These are phyloP conservation scores for Caenorhabditis tropicalis DNA, from an alignment of 1,140 invertebrate species.

Conservation along the genomic window DNA sequence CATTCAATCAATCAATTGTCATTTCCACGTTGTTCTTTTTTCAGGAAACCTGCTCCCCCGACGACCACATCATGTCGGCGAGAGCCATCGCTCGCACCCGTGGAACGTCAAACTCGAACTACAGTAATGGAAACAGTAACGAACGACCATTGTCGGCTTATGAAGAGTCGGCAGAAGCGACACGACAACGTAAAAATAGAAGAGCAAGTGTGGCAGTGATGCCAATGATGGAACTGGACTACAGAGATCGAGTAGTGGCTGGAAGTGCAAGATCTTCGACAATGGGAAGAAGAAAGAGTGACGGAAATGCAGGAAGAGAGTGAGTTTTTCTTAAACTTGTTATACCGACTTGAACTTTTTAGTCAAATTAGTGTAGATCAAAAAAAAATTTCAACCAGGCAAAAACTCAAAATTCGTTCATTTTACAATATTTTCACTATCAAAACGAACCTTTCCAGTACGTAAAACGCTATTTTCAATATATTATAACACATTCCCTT, in stretches of 20 bases:
- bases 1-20: background rate
- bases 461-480: background rate
- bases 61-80: background rate
- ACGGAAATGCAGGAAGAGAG: background rate
- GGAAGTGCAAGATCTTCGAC: background rate
- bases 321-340: background rate
- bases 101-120: background rate
- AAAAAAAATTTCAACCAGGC: too few relatives aligned
- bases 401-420: too few relatives aligned
- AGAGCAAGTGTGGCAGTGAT: constrained; percentile 17
- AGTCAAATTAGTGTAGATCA: too few relatives aligned
- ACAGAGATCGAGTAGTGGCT: constrained; percentile 9
- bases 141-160: constrained; percentile 24
- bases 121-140: background rate
- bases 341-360: too few relatives aligned
- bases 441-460: too few relatives aligned
- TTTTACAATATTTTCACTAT: too few relatives aligned
- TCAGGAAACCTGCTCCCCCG: background rate
- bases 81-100: constrained; percentile 18
- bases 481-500: background rate
- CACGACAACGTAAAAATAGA: background rate
- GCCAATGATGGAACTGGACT: constrained; percentile 13
- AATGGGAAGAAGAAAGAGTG: background rate
- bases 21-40: background rate
- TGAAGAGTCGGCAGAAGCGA: constrained; percentile 5